Conservation (phyloP, 2,888 invertebrate genomes). For the Galeopsomyia nigrocyanea region DNA sequence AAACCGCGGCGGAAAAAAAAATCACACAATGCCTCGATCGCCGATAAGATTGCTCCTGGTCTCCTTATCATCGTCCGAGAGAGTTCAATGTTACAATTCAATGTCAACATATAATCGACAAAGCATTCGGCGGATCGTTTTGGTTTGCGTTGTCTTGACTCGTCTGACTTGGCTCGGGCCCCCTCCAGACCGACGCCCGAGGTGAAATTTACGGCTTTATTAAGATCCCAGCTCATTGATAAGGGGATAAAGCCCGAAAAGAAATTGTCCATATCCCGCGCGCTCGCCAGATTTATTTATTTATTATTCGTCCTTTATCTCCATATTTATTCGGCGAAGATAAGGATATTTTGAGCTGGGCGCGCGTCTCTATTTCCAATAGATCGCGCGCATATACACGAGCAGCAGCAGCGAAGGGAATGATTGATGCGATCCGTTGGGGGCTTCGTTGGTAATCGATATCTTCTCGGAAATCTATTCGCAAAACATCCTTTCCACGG, state of each 20-base stretch:
- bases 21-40: no score
- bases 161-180: not conserved
- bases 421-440: conserved; percentile 48
- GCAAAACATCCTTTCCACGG: conserved; percentile 33
- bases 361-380: no score
- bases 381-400: no score
- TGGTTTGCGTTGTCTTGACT: not conserved
- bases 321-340: conserved; percentile 47
- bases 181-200: not conserved
- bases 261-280: conserved; percentile 39
- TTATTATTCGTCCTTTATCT: conserved; percentile 45
- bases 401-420: conserved; percentile 23
- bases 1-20: no score
- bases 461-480: conserved; percentile 37
- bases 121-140: conserved; percentile 17
- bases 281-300: conserved; percentile 44
- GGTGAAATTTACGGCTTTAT: conserved; percentile 44
- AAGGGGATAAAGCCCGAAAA: conserved; percentile 20
- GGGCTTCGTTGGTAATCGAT: conserved; percentile 44
- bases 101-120: conserved; percentile 26
- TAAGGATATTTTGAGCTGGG: conserved; percentile 32
- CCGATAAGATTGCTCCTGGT: no score
- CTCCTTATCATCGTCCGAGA: no score
- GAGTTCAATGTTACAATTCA: not conserved
- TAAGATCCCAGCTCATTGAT: conserved; percentile 40